Percentiles rank a stretch among this genome's conserved stretches.
These are phyloP conservation scores for Drosophila littoralis DNA, from an alignment of 1,140 invertebrate genomes.

Conservation along the genomic window DNA sequence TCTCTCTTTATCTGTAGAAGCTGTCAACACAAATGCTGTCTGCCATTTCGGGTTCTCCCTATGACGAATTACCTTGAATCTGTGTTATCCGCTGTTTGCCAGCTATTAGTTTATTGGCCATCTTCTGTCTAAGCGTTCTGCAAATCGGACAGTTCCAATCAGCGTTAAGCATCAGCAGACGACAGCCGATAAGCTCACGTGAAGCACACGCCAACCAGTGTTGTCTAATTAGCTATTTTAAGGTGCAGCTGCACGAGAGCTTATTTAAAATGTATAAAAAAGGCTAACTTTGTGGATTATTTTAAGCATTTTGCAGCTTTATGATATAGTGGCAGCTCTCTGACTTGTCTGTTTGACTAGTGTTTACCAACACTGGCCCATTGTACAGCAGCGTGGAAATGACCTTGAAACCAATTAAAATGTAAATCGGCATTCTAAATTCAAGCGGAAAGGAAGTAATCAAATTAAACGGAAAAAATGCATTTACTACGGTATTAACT, in stretches of 20 bases:
- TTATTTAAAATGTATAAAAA: too few relatives aligned
- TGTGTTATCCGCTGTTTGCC: background rate
- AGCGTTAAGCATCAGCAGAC: background rate
- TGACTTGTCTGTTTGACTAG: too few relatives aligned
- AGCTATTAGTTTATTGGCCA: conserved; percentile 30
- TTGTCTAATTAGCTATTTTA: background rate
- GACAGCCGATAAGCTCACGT: conserved; percentile 4
- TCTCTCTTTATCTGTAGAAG: too few relatives aligned
- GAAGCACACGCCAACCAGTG: background rate
- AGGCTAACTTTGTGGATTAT: background rate
- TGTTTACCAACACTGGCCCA: background rate
- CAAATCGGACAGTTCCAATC: background rate
- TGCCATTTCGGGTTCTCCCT: background rate
- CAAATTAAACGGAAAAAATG: too few relatives aligned
- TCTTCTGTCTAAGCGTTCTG: background rate
- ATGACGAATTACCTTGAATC: conserved; percentile 18
- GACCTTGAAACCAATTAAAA: background rate
- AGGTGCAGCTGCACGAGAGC: too few relatives aligned
- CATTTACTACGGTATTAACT: too few relatives aligned
- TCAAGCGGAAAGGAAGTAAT: background rate
- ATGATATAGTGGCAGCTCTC: too few relatives aligned
- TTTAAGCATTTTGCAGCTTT: background rate
- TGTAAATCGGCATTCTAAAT: background rate
- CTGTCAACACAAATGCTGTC: background rate
- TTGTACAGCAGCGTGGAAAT: background rate